Evolutionary conservation across 2,888 invertebrate species (phyloP).

Genomic region (Unio pictorum): DNA sequence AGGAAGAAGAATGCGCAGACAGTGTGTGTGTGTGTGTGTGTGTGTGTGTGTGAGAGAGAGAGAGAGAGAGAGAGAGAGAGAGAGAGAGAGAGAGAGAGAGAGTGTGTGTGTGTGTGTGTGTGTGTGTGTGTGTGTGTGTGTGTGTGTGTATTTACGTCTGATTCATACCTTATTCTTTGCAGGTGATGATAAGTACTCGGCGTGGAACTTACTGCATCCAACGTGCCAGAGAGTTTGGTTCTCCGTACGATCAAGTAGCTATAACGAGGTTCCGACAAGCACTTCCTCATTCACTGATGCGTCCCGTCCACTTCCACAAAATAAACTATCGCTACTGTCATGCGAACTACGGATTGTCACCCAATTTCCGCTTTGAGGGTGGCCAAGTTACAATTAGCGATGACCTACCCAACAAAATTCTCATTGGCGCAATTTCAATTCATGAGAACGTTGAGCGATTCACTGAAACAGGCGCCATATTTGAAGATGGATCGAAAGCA

Average conservation of each 20-base stretch:
- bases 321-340: slow-evolving; percentile 45
- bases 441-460: slow-evolving; percentile 36
- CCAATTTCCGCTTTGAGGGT: slow-evolving; percentile 40
- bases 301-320: slow-evolving; percentile 41
- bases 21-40: no score
- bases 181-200: slow-evolving; percentile 71
- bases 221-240: slow-evolving; percentile 56
- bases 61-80: slow-evolving; percentile 24
- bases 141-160: no score
- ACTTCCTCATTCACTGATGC: slow-evolving; percentile 37
- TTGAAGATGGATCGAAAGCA: slow-evolving; percentile 36
- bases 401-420: slow-evolving; percentile 46
- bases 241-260: slow-evolving; percentile 53
- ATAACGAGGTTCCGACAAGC: slow-evolving; percentile 40
- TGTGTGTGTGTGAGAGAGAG: slow-evolving; percentile 15
- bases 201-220: slow-evolving; percentile 71
- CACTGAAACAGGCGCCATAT: slow-evolving; percentile 35
- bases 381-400: slow-evolving; percentile 45
- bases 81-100: slow-evolving; percentile 12
- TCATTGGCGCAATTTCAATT: slow-evolving; percentile 34
- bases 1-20: no score
- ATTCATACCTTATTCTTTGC: slow-evolving; percentile 1
- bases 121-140: no score
- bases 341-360: slow-evolving; percentile 40
- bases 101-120: no score